Conservation (phyloP, 2,797 vertebrate species). For the Myotis daubentonii region DNA sequence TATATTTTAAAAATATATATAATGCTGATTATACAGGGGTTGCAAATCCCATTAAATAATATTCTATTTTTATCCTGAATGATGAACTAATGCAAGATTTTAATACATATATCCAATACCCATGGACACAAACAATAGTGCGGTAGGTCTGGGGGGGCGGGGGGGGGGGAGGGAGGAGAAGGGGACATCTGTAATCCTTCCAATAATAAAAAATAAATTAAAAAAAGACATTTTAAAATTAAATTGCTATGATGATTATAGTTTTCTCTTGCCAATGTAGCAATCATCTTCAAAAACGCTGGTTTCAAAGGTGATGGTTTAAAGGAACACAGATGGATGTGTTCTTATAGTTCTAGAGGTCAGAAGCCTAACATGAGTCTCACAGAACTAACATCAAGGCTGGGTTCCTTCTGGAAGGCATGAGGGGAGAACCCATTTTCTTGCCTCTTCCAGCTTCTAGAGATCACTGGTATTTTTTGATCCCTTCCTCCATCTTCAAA, state of each 20-base stretch:
- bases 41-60: constrained; percentile 31
- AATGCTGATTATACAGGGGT: background rate
- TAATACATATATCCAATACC: background rate
- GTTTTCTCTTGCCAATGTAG: background rate
- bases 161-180: too few relatives aligned
- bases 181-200: too few relatives aligned
- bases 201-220: too few relatives aligned
- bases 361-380: background rate
- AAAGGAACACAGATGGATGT: background rate
- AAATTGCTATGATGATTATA: constrained; percentile 1
- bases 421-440: background rate
- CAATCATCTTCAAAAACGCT: background rate
- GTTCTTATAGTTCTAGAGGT: background rate
- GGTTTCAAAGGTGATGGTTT: background rate
- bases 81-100: constrained; percentile 31
- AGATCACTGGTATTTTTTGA: background rate
- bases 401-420: background rate
- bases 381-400: background rate
- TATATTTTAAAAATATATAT: background rate
- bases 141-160: too few relatives aligned
- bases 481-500: background rate
- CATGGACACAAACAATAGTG: too few relatives aligned
- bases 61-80: constrained; percentile 32
- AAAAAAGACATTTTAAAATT: constrained; percentile 34
- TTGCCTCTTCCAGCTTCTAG: background rate